Percentiles rank a stretch among this genome's conserved stretches.
Conservation (phyloP, 37 sponge, comb jelly and placozoan species). For the Haliclona indistincta region DNA sequence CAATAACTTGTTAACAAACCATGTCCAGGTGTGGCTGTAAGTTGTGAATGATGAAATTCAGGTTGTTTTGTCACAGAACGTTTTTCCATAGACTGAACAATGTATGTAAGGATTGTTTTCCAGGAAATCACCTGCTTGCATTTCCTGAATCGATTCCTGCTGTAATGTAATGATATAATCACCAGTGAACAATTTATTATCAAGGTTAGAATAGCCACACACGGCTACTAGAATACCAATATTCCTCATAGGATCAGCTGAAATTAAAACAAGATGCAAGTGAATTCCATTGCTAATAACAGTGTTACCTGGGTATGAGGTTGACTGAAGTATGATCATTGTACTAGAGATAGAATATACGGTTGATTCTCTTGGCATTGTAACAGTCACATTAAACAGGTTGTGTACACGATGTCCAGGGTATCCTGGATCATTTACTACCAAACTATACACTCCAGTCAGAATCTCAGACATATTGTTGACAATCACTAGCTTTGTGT, state of each 20-base stretch:
- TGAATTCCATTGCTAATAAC: too few species aligned
- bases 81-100: neutral
- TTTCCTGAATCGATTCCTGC: neutral
- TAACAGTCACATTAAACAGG: neutral
- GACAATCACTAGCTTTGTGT: neutral
- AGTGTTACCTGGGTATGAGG: too few species aligned
- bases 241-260: too few species aligned
- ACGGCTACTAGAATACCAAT: neutral
- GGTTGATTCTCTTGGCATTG: too few species aligned
- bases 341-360: too few species aligned
- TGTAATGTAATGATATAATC: neutral
- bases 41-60: conserved; percentile 41
- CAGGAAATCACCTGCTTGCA: neutral
- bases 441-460: neutral
- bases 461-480: neutral
- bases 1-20: neutral
- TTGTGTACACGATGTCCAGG: neutral
- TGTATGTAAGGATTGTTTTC: neutral
- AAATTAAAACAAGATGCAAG: too few species aligned
- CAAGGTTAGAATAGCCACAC: neutral
- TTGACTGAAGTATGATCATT: too few species aligned
- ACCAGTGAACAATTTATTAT: neutral
- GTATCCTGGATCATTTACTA: conserved; percentile 9
- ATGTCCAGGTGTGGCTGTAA: conserved; percentile 22
- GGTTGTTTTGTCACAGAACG: neutral